Percentiles rank a stretch among this genome's conserved stretches.
Evolutionary conservation across 2,888 invertebrate genomes (phyloP).

Genomic region (Lydus trimaculatus): DNA sequence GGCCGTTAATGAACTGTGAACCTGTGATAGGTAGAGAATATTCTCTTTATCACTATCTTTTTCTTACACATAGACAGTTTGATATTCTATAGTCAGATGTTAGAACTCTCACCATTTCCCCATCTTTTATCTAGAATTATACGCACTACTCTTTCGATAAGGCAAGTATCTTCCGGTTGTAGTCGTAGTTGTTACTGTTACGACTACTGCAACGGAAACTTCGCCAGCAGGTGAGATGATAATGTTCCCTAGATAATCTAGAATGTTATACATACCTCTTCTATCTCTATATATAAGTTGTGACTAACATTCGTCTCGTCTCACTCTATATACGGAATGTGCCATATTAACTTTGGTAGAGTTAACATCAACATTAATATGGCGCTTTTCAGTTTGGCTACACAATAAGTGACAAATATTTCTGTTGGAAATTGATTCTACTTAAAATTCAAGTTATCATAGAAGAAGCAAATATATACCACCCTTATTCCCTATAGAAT

Average conservation of each 20-base stretch:
- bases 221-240: slow-evolving; percentile 37
- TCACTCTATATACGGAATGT: background rate
- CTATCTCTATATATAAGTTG: slow-evolving; percentile 20
- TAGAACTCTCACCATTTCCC: background rate
- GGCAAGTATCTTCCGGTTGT: slow-evolving; percentile 1
- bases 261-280: slow-evolving; percentile 29
- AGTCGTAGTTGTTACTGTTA: background rate
- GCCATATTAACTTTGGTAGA: background rate
- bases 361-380: background rate
- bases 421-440: background rate
- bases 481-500: background rate
- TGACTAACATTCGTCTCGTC: slow-evolving; percentile 7
- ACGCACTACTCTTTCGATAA: slow-evolving; percentile 4
- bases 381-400: background rate
- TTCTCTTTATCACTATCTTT: slow-evolving; percentile 14
- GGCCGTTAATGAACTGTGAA: slow-evolving; percentile 57
- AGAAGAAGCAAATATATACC: background rate
- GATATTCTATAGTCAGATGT: background rate
- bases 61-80: slow-evolving; percentile 13
- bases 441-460: background rate
- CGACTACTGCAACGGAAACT: slow-evolving; percentile 31
- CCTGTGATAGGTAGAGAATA: slow-evolving; percentile 35
- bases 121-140: background rate
- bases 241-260: slow-evolving; percentile 34
- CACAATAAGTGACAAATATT: slow-evolving; percentile 6